Percentiles rank a stretch among this genome's conserved stretches.
Conservation (phyloP, 2,888 invertebrate genomes). For the Dolomedes plantarius region DNA sequence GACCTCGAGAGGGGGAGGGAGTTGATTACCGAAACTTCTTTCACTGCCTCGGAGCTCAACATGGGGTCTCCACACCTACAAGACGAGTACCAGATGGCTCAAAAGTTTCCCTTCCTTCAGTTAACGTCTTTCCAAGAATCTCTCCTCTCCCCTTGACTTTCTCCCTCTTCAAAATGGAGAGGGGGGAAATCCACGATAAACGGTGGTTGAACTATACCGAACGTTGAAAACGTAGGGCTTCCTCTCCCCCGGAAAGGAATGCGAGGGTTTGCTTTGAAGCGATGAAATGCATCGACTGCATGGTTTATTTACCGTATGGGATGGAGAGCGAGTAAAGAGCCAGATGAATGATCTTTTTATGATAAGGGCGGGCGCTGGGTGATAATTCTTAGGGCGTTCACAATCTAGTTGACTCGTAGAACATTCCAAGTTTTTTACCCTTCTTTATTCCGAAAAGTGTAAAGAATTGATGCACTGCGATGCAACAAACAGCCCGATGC, state of each 20-base stretch:
- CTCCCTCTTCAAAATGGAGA: neutral
- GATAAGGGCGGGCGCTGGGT: neutral
- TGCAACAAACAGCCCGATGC: too few species aligned
- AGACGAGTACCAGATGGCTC: constrained; percentile 56
- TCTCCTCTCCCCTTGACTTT: neutral
- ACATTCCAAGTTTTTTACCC: neutral
- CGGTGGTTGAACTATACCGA: neutral
- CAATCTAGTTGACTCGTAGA: neutral
- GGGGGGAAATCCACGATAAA: neutral
- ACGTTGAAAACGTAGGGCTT: neutral
- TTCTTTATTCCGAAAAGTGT: neutral
- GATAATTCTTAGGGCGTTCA: constrained; percentile 8
- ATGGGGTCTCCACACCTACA: constrained; percentile 3
- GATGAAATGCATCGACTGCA: constrained; percentile 4
- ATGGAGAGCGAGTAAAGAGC: neutral
- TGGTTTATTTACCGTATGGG: constrained; percentile 2
- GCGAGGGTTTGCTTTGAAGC: constrained; percentile 27
- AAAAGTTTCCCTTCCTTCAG: neutral
- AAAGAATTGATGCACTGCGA: too few species aligned
- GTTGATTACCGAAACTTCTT: neutral
- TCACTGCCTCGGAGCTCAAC: neutral
- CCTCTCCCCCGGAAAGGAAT: constrained; percentile 33
- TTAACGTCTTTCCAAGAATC: neutral
- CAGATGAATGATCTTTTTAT: neutral
- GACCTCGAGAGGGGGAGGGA: constrained; percentile 4